Percentiles rank a stretch among this genome's conserved stretches.
Evolutionary conservation across 1,140 invertebrate species (phyloP).

Genomic region (Rhagoletis pomonella): DNA sequence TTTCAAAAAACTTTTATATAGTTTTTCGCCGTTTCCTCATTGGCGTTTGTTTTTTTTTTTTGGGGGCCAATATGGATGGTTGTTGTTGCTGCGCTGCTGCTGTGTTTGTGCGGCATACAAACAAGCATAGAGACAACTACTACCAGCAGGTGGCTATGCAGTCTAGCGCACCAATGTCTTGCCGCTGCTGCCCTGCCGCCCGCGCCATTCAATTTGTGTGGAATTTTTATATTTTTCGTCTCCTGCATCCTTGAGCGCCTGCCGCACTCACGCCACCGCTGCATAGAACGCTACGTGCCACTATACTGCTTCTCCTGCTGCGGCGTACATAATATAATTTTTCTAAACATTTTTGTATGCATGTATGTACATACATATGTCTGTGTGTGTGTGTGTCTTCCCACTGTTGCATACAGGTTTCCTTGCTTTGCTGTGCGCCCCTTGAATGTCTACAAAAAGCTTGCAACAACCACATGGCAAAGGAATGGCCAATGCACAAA

Average conservation of each 20-base stretch:
- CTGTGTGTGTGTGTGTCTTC: not conserved
- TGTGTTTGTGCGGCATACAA: not conserved
- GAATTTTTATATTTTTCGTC: constrained; percentile 47
- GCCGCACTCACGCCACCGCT: constrained; percentile 56
- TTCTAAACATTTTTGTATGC: constrained; percentile 1
- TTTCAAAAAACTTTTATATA: constrained; percentile 63
- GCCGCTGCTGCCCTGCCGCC: not conserved
- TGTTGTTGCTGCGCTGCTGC: not conserved
- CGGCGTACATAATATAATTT: constrained; percentile 38
- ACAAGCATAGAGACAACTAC: not conserved
- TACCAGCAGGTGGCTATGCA: not conserved
- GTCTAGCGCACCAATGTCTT: not conserved
- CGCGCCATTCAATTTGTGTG: constrained; percentile 37
- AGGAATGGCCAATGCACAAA: constrained; percentile 36
- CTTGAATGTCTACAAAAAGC: not conserved
- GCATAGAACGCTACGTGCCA: constrained; percentile 31
- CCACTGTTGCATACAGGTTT: constrained; percentile 40
- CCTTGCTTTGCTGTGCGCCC: not conserved
- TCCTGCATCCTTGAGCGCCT: constrained; percentile 63
- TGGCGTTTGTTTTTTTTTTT: constrained; percentile 25
- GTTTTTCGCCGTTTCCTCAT: constrained; percentile 55
- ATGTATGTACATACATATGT: not conserved
- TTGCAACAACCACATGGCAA: not conserved
- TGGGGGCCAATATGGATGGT: not conserved
- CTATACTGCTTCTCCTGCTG: not conserved